These are phyloP conservation scores for Parus major DNA, from an alignment of 2,113 vertebrate species.

Conservation along the genomic window DNA sequence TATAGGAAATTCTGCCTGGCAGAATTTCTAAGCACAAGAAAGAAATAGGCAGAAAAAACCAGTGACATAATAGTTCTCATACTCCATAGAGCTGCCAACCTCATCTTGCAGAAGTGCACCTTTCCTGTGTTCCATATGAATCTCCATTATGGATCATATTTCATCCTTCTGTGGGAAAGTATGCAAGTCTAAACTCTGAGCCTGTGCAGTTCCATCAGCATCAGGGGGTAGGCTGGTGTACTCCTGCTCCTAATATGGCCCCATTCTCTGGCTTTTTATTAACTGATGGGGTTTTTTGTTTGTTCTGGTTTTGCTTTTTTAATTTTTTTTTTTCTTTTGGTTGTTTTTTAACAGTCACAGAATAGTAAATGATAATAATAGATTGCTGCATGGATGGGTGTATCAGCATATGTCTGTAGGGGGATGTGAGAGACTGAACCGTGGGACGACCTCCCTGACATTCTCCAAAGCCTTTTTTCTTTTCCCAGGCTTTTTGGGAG, in stretches of 20 bases:
- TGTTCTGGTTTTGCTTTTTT: not conserved
- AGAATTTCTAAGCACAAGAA: not conserved
- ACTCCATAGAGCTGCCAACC: not conserved
- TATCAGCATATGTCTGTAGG: conserved; percentile 34
- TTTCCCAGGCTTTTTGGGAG: conserved; percentile 35
- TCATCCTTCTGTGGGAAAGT: not conserved
- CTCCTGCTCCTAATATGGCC: not conserved
- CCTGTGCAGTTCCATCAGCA: not conserved
- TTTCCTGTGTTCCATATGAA: not conserved
- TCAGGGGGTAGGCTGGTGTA: not conserved
- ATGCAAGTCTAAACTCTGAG: not conserved
- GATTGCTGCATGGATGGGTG: not conserved
- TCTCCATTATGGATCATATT: not conserved
- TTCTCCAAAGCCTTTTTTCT: conserved; percentile 11
- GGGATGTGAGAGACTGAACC: conserved; percentile 45
- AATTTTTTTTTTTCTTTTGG: not conserved
- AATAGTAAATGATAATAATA: conserved; percentile 27
- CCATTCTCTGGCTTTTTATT: not conserved
- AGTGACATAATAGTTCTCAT: not conserved
- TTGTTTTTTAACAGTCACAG: not conserved
- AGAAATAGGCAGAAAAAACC: not conserved
- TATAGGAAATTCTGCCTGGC: not conserved
- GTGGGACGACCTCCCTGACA: conserved; percentile 32
- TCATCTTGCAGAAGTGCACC: rapidly evolving
- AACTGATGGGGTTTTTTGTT: not conserved